phyloP scores from a whole-genome alignment of 2,888 invertebrate species.

The Rhopalosiphum nymphaeae region DNA sequence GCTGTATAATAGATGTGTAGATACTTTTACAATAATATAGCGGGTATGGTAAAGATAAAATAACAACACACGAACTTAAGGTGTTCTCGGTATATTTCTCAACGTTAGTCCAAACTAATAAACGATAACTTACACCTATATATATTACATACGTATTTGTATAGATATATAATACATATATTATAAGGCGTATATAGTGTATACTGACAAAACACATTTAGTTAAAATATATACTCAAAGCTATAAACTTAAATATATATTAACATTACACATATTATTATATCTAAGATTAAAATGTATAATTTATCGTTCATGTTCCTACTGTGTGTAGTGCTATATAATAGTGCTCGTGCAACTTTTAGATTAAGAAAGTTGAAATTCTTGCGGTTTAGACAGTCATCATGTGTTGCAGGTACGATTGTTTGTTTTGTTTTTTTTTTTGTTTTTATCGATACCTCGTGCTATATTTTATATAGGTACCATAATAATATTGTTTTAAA shows the following conservation, averaged over 20 bases:
- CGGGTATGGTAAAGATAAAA: background rate
- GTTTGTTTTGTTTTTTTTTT: background rate
- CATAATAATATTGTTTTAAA: background rate
- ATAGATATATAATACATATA: background rate
- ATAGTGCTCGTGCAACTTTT: background rate
- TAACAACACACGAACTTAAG: background rate
- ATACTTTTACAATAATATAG: background rate
- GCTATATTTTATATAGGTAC: background rate
- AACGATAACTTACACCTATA: background rate
- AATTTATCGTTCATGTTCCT: background rate
- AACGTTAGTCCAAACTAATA: background rate
- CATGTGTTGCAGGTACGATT: background rate
- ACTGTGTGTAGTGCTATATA: background rate
- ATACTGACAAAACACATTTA: background rate
- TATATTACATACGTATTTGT: background rate
- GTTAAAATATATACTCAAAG: background rate
- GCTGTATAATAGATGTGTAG: background rate
- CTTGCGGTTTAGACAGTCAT: background rate
- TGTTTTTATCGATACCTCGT: background rate
- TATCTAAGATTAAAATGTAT: background rate
- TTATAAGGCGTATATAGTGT: background rate
- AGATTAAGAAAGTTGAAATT: background rate
- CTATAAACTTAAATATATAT: background rate
- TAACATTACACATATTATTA: background rate
- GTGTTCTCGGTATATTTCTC: background rate